Percentiles rank a stretch among this genome's conserved stretches.
These are phyloP conservation scores for Drosophila robusta DNA, from an alignment of 2,888 invertebrate species.

Conservation along the genomic window DNA sequence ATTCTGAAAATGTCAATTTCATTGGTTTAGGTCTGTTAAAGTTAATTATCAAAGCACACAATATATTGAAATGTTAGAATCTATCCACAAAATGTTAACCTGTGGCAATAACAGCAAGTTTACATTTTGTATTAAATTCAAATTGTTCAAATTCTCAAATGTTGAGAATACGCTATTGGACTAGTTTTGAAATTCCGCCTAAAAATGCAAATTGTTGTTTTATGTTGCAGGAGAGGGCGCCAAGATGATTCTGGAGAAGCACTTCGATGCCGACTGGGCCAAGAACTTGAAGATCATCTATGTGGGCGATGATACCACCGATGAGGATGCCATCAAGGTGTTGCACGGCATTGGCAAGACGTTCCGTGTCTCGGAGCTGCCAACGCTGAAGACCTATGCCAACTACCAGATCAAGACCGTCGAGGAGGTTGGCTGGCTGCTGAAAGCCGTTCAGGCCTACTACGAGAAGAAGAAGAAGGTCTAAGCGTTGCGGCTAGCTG, in stretches of 20 bases:
- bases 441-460: slow-evolving; percentile 88
- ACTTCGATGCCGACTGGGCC: slow-evolving; percentile 92
- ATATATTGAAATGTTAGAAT: too few species aligned
- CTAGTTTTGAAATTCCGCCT: too few species aligned
- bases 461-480: slow-evolving; percentile 84
- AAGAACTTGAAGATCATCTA: slow-evolving; percentile 92
- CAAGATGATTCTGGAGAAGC: slow-evolving; percentile 90
- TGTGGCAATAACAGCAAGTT: too few species aligned
- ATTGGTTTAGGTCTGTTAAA: too few species aligned
- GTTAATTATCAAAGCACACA: too few species aligned
- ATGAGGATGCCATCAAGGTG: slow-evolving; percentile 96
- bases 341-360: slow-evolving; percentile 88
- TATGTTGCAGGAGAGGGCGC: slow-evolving; percentile 87
- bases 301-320: slow-evolving; percentile 94
- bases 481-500: slow-evolving; percentile 50
- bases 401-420: slow-evolving; percentile 90
- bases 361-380: slow-evolving; percentile 90
- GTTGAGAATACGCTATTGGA: too few species aligned
- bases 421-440: slow-evolving; percentile 90
- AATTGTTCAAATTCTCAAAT: too few species aligned
- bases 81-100: too few species aligned
- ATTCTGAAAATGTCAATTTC: too few species aligned
- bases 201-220: not conserved
- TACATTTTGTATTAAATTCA: too few species aligned
- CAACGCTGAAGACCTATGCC: slow-evolving; percentile 90